Base-by-base conservation (phyloP, 2,888 invertebrate species). In the Chrysodeixis includens region DNA sequence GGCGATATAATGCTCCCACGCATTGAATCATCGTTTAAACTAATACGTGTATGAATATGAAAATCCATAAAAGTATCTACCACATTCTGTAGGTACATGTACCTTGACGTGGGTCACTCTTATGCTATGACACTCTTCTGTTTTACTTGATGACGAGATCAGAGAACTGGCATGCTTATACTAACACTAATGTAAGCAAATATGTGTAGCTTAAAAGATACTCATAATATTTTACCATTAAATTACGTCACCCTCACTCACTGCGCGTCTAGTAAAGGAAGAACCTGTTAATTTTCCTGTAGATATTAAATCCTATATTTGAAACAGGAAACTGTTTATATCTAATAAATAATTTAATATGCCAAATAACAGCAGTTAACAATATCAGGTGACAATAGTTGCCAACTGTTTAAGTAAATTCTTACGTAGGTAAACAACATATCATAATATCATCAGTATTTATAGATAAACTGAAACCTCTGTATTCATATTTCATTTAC, bases 381-480 rank as follows among this genome's bases (percentile, higher is more conserved):
- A 61, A 64, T 72, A 16, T 49, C 63, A 54, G 53, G 54, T 55
- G 14, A 35, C 12, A 35, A 35, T 35, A 40, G 4, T 40, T 40
- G 40, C 40, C 84, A 77, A 69, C 78, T 73, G 66, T 78, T 79
- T 67, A 83, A 83, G 78, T 85, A 79, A 78, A 86, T 84, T 82
- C 72, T 78, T 76, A 78, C 75, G 76, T 76, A 74, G 68, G 55
- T 78, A 76, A 76, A 76, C 78, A 75, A 77, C 80, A 80, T 87
- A 86, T 86, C 88, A 86, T 87, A 76, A 61, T 71, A 90, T 92
- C 92, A 93, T 90, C 88, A 89, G 88, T 91, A 92, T 86, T 92
- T 93, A 92, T 92, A 92, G 89, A 85, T 82, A 84, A 86, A 85
- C 76, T 72, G 65, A 83, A 79, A 82, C 84, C 80, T 76, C 71